Percentiles rank a stretch among this genome's conserved stretches.
phyloP scores from a whole-genome alignment of 2,797 vertebrate genomes.

The Jordanella pulchra region DNA sequence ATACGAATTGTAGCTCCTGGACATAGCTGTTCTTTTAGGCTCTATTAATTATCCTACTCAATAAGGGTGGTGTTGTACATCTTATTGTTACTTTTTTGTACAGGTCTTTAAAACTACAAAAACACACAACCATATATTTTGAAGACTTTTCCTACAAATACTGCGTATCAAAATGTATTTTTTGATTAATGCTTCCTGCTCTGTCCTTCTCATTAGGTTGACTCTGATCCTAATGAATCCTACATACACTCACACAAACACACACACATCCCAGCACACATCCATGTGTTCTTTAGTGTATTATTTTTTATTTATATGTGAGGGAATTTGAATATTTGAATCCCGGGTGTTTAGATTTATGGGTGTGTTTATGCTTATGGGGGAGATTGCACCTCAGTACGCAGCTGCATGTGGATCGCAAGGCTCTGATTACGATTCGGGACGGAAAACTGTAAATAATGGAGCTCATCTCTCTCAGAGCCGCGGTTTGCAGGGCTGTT shows the following conservation, averaged over 20 bases:
- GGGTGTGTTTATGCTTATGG: slow-evolving; percentile 70
- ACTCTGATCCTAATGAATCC: slow-evolving; percentile 28
- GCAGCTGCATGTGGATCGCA: slow-evolving; percentile 65
- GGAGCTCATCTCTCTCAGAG: slow-evolving; percentile 60
- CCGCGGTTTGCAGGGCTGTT: slow-evolving; percentile 51
- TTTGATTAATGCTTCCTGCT: slow-evolving; percentile 34
- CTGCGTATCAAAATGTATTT: slow-evolving; percentile 4
- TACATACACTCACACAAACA: slow-evolving; percentile 8
- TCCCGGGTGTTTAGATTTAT: slow-evolving; percentile 75
- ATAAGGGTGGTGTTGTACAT: neutral
- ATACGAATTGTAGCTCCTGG: no score
- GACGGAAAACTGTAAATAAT: slow-evolving; percentile 77
- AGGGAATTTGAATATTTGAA: slow-evolving; percentile 70
- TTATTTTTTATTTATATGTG: slow-evolving; percentile 41
- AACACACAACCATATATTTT: neutral
- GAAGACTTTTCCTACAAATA: neutral
- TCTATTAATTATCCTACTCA: neutral
- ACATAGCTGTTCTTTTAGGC: neutral
- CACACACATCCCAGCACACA: slow-evolving; percentile 23
- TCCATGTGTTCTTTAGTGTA: slow-evolving; percentile 38
- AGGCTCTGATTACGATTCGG: slow-evolving; percentile 78
- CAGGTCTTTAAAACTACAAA: slow-evolving; percentile 1
- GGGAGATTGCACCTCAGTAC: slow-evolving; percentile 73
- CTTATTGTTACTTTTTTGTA: neutral
- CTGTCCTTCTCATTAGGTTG: slow-evolving; percentile 32